phyloP scores from a whole-genome alignment of 1,140 invertebrate genomes.

The Chelonus insularis region DNA sequence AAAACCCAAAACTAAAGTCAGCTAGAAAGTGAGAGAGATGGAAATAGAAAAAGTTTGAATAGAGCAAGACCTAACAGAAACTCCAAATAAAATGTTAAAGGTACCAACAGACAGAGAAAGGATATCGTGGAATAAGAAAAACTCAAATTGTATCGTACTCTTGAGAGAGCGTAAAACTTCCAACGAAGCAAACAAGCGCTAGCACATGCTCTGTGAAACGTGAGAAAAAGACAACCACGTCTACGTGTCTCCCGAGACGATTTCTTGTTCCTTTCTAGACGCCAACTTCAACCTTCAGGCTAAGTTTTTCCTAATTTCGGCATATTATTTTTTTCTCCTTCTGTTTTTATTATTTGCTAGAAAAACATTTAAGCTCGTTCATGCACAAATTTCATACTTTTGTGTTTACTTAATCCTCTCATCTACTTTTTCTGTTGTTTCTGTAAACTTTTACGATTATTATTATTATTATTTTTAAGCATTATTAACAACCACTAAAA shows the following conservation, averaged over 20 bases:
- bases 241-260: constrained; percentile 13
- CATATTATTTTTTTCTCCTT: constrained; percentile 21
- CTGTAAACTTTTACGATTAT: too few relatives aligned
- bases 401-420: too few relatives aligned
- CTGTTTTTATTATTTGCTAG: constrained; percentile 8
- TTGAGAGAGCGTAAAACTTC: constrained; percentile 17
- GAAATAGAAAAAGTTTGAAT: neutral
- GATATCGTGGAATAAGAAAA: constrained; percentile 22
- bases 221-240: constrained; percentile 3
- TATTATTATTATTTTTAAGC: too few relatives aligned
- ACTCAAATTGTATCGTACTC: constrained; percentile 14
- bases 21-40: neutral
- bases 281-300: constrained; percentile 13
- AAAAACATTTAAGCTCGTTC: constrained; percentile 9
- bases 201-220: constrained; percentile 33
- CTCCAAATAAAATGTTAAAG: neutral
- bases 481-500: too few relatives aligned
- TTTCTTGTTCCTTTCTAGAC: neutral
- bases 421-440: too few relatives aligned
- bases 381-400: constrained; percentile 7
- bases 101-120: neutral
- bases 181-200: constrained; percentile 17
- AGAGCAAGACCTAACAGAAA: constrained; percentile 15
- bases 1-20: constrained; percentile 11
- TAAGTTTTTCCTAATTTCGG: constrained; percentile 30